phyloP scores from a whole-genome alignment of 2,797 vertebrate species.

The Megaceryle alcyon region DNA sequence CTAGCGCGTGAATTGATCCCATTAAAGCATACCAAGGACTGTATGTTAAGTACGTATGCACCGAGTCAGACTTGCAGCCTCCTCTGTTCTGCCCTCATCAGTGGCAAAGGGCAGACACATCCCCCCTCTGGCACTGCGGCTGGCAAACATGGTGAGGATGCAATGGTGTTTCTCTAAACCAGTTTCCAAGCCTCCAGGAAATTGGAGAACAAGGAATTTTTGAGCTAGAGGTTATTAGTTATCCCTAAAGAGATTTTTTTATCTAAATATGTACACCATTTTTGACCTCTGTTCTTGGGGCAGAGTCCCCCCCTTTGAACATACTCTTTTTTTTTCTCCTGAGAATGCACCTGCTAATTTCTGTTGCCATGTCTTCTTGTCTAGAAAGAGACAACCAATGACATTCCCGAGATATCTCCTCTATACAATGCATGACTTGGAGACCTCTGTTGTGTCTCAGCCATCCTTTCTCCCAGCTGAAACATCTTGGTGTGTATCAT shows the following conservation, averaged over 20 bases:
- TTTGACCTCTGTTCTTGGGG: not conserved
- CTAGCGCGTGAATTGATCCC: not conserved
- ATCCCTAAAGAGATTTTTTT: not conserved
- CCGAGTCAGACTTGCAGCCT: not conserved
- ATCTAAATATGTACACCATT: not conserved
- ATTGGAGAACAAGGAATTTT: not conserved
- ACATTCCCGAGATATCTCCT: not conserved
- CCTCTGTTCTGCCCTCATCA: not conserved
- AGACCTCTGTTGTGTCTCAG: not conserved
- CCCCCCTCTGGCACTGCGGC: not conserved
- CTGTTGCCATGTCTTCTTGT: not conserved
- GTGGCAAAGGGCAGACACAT: too few species aligned
- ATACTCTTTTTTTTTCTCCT: not conserved
- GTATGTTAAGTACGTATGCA: too few species aligned
- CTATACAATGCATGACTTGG: too few species aligned
- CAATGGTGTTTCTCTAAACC: not conserved
- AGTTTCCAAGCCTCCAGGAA: not conserved
- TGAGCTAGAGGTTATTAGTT: not conserved
- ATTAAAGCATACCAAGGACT: accelerated
- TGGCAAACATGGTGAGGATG: not conserved
- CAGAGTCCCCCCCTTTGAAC: not conserved
- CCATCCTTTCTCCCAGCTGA: not conserved
- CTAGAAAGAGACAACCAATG: not conserved
- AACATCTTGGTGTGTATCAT: not conserved
- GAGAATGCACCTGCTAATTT: not conserved